Evolutionary conservation across 2,797 vertebrate species (phyloP).

Genomic region (Acipenser oxyrinchus): DNA sequence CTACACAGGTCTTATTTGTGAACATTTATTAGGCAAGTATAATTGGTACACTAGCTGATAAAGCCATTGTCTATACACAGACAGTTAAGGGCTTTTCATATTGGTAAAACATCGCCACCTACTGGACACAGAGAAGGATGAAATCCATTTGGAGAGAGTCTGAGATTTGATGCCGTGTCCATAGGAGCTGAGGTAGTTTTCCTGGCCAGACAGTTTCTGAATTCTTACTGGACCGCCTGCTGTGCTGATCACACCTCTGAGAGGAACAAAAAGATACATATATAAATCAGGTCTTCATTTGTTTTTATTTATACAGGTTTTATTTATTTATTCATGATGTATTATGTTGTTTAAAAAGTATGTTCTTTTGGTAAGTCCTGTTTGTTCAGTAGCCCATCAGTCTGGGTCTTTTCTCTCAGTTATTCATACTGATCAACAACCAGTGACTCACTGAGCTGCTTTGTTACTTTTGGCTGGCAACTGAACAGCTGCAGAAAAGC

Average conservation of each 20-base stretch:
- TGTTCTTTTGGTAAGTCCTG: background rate
- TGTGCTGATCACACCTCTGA: conserved; percentile 65
- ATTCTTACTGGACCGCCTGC: conserved; percentile 69
- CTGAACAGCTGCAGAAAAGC: too few species aligned
- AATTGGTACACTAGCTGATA: too few species aligned
- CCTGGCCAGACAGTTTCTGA: conserved; percentile 65
- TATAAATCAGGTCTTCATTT: background rate
- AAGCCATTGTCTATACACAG: too few species aligned
- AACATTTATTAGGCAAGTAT: too few species aligned
- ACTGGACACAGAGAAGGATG: conserved; percentile 83
- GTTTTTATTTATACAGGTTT: too few species aligned
- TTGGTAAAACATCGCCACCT: conserved; percentile 41
- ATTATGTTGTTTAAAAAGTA: background rate
- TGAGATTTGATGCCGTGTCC: conserved; percentile 81
- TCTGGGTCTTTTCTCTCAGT: too few species aligned
- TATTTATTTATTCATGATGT: background rate
- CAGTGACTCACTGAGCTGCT: too few species aligned
- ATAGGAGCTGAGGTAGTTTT: conserved; percentile 66
- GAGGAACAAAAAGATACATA: conserved; percentile 2
- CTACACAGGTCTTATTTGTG: too few species aligned
- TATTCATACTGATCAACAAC: too few species aligned
- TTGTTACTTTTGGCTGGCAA: too few species aligned
- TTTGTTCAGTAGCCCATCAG: too few species aligned
- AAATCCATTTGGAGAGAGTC: conserved; percentile 65
- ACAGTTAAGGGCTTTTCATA: too few species aligned